These are phyloP conservation scores for Periphyllus acericola DNA, from an alignment of 2,888 invertebrate species.

Conservation along the genomic window DNA sequence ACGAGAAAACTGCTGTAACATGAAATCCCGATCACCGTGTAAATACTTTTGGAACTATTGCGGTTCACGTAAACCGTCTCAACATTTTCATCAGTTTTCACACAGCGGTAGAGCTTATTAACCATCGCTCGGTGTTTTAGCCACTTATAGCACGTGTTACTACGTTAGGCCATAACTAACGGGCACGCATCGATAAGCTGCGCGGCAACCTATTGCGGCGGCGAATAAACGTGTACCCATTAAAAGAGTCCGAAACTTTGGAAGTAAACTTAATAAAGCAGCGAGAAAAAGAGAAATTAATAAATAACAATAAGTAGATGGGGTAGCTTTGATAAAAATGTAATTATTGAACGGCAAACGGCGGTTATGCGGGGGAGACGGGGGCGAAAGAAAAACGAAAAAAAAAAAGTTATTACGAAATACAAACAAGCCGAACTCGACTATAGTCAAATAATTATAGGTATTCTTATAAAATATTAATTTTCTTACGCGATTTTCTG, in stretches of 20 bases:
- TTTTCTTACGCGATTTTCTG: neutral
- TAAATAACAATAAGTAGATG: neutral
- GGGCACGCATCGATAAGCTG: too few species aligned
- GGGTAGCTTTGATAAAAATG: neutral
- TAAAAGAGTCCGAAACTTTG: neutral
- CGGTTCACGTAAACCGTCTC: too few species aligned
- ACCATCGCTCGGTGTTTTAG: too few species aligned
- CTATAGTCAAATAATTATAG: neutral
- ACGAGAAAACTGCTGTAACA: too few species aligned
- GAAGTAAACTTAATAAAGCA: neutral
- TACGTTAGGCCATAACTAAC: too few species aligned
- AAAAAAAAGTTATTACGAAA: neutral
- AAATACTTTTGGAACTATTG: too few species aligned
- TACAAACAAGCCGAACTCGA: neutral
- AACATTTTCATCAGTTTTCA: too few species aligned
- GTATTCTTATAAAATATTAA: slow-evolving; percentile 9
- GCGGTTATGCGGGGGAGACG: neutral
- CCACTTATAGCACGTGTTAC: too few species aligned
- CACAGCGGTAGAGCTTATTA: too few species aligned
- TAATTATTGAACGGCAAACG: neutral
- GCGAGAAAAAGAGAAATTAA: neutral
- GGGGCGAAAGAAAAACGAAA: neutral
- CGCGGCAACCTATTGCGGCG: too few species aligned
- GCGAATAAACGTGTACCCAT: too few species aligned
- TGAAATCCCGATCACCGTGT: too few species aligned